Base-by-base conservation (phyloP, 2,113 vertebrate species). In the Cynopterus brachyotis region DNA sequence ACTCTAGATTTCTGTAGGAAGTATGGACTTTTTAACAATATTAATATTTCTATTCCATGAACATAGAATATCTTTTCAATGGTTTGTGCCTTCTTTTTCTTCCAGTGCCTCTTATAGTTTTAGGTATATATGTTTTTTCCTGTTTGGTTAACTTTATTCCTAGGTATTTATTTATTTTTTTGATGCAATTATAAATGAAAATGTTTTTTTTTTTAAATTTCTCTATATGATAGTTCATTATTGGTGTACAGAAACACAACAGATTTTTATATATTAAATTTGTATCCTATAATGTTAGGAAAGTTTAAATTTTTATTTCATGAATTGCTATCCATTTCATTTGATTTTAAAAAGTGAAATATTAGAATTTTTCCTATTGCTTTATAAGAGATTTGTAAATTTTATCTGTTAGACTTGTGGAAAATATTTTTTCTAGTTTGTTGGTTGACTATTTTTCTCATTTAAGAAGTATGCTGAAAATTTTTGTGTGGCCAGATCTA, bases 281-380 rank as follows among this genome's bases (percentile, higher is more conserved):
- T 30, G 4, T 85, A 32, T 53, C 64, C n/a, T 60, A 26, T 55
- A 80, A 62, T 19, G 57, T 82, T 42, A 62, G 37, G 20, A 26
- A 87, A 87, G 85, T 37, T 75, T 64, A 67, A 76, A 64, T 67
- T 87, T 96, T 96, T 30, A 24, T 73, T 53, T 15, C 57, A 32
- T 79, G 57, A 92, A 50, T 87, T 90, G 66, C 47, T 81, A 1
- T 88, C 78, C 9, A 89, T 91, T 83, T 92, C 6, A 42, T 94
- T 89, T 95, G 80, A 79, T 94, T 87, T 95, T 57, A 32, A 30
- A 20, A 94, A 83, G 53, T 35, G 13, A 57, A 2, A 5, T 72
- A 28, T 64, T 87, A 66, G 26, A 42, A 76, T 86, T 93, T 89
- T 90, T 76, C 35, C 24, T 91, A 26, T 47, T 87, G 89, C 86